Percentiles rank a stretch among this genome's conserved stretches.
Evolutionary conservation across 1,140 invertebrate genomes (phyloP).

Genomic region (Ephestia elutella): DNA sequence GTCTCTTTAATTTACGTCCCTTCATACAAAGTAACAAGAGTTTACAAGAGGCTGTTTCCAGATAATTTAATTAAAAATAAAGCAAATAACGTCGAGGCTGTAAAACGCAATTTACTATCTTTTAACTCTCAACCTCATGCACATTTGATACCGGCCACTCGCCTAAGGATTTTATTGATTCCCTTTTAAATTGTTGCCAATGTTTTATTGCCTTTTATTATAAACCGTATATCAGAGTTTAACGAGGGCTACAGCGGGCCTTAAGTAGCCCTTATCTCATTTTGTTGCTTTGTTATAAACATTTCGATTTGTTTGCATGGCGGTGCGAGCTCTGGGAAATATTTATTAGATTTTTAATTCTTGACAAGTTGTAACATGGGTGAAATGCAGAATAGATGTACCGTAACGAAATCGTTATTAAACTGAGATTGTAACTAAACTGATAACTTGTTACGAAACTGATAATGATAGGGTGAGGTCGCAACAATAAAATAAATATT

Average conservation of each 20-base stretch:
- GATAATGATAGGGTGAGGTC: no score
- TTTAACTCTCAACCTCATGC: conserved; percentile 41
- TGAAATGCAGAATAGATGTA: no score
- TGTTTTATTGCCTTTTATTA: conserved; percentile 72
- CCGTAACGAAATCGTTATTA: no score
- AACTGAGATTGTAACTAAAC: no score
- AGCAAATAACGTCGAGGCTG: conserved; percentile 39
- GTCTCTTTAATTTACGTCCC: not conserved
- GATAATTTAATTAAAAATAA: conserved; percentile 50
- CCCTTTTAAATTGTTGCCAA: conserved; percentile 70
- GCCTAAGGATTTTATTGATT: conserved; percentile 60
- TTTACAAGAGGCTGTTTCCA: conserved; percentile 1
- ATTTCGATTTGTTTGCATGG: conserved; percentile 22
- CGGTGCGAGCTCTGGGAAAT: conserved; percentile 10
- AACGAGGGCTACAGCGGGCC: conserved; percentile 50
- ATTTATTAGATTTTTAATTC: not conserved
- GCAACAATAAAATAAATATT: no score
- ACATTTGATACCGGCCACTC: conserved; percentile 47
- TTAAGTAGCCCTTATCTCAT: conserved; percentile 67
- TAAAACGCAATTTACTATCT: conserved; percentile 70
- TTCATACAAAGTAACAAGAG: not conserved
- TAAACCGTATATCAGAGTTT: conserved; percentile 66
- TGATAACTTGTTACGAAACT: no score
- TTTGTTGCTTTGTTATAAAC: conserved; percentile 60
- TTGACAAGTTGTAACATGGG: not conserved